Base-by-base conservation (phyloP, 2,888 invertebrate species). In the Dendrolimus pini region DNA sequence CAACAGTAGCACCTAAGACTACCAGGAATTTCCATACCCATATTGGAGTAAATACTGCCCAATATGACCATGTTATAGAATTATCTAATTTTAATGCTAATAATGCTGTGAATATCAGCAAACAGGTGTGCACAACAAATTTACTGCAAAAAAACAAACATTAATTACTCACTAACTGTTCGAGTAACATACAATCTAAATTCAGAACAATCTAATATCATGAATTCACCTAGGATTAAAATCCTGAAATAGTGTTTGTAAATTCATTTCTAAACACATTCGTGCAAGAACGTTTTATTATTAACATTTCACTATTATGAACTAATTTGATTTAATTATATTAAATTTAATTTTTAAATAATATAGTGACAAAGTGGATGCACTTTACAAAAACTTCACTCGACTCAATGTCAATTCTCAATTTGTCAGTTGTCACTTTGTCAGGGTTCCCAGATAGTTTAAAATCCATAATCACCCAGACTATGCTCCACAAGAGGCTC, bases 11-110 rank as follows among this genome's bases (percentile, higher is more conserved):
- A 60, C 99, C 99, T 58, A 94, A 77, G 53, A 99, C 95, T 13
- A 98, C 98, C 78, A 98, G 92, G 63, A 94, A 93, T 82, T 99
- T 99, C 98, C 99, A 99, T 69, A 98, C 94, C 98, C 98, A 99
- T 77, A 99, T 94, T 56, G 99, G 99, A 18, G 96, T 93, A 85
- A 99, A 99, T 54, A 99, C 95, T 8, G 96, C 94, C 98, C 98
- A 99, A 85, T 96, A 99, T 55, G 97, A 97, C 97, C 98, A 98
- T 77, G 96, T 93, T 78, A 97, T 94, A 61, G 93, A 93, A 64
- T 95, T 94, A 90, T 99, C 99, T 69, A 98, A 91, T 73, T 96
- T 94, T 72, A 99, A 91, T 12, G 98, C 96, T 83, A 99, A 95
- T 66, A 99, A 91, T 62, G 96, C 93, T 61, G 97, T 96, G 86